phyloP scores from a whole-genome alignment of 2,113 vertebrate species.

The Xyliphius kryptos region DNA sequence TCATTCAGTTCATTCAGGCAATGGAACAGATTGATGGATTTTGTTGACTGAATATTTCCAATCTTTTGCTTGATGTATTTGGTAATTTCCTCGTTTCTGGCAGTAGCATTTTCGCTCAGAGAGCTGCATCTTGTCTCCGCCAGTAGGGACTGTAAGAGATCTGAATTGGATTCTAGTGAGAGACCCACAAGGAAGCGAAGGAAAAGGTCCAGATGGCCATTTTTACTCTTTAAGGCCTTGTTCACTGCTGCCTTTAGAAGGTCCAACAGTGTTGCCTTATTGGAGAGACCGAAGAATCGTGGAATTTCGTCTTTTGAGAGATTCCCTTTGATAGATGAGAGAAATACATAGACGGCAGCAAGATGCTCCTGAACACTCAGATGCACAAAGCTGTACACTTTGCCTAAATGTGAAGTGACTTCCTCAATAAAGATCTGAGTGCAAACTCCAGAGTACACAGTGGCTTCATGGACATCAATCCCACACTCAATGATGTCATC shows the following conservation, averaged over 20 bases:
- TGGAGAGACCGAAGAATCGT: not conserved
- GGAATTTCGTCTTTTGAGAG: too few species aligned
- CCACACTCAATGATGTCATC: too few species aligned
- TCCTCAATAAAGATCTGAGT: slow-evolving; percentile 21
- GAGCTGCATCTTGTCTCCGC: too few species aligned
- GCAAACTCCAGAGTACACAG: slow-evolving; percentile 11
- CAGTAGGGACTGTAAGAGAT: too few species aligned
- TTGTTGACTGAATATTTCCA: too few species aligned
- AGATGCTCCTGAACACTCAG: slow-evolving; percentile 24
- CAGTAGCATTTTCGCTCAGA: too few species aligned
- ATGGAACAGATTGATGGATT: too few species aligned
- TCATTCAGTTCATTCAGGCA: too few species aligned
- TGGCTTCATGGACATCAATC: not conserved
- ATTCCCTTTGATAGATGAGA: slow-evolving; percentile 6
- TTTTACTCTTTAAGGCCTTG: not conserved
- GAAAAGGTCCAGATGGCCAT: slow-evolving; percentile 9
- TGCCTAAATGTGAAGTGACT: not conserved
- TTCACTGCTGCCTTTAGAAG: slow-evolving; percentile 10
- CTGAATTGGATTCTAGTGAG: slow-evolving; percentile 1
- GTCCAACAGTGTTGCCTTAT: not conserved
- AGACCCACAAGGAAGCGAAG: slow-evolving; percentile 13
- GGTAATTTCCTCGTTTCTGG: not conserved
- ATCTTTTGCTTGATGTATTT: slow-evolving; percentile 12
- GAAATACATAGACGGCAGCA: slow-evolving; percentile 18
- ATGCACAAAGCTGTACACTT: slow-evolving; percentile 19